These are phyloP conservation scores for Seira ritae DNA, from an alignment of 2,888 invertebrate species.

Conservation along the genomic window DNA sequence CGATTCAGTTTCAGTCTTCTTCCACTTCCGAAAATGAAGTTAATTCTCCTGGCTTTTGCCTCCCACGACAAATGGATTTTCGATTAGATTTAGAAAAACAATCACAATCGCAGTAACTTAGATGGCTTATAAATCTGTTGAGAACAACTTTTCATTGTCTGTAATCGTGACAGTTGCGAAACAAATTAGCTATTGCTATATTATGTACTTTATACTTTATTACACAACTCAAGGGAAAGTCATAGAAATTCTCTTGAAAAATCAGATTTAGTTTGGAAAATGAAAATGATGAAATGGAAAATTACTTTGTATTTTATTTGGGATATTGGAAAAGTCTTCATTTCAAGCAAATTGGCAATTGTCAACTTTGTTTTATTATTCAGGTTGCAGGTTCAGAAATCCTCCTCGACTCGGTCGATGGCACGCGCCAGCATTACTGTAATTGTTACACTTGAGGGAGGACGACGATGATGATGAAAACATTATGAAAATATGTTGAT, in stretches of 20 bases:
- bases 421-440: background rate
- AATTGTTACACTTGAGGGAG: constrained; percentile 6
- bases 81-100: background rate
- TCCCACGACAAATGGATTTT: background rate
- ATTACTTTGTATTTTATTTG: background rate
- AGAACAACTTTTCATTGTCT: background rate
- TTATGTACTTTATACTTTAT: too few species aligned
- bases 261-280: too few species aligned
- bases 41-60: background rate
- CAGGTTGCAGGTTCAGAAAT: too few species aligned
- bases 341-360: too few species aligned
- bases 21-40: too few species aligned
- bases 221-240: too few species aligned
- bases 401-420: background rate
- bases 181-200: background rate
- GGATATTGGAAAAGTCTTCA: too few species aligned
- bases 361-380: background rate
- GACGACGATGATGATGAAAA: background rate
- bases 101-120: background rate
- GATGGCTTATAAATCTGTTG: too few species aligned
- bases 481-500: background rate
- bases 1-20: too few species aligned
- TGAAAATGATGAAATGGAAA: too few species aligned
- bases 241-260: too few species aligned
- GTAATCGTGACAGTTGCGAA: background rate